Evolutionary conservation across 2,113 vertebrate genomes (phyloP).

Genomic region (Corvus cornix): DNA sequence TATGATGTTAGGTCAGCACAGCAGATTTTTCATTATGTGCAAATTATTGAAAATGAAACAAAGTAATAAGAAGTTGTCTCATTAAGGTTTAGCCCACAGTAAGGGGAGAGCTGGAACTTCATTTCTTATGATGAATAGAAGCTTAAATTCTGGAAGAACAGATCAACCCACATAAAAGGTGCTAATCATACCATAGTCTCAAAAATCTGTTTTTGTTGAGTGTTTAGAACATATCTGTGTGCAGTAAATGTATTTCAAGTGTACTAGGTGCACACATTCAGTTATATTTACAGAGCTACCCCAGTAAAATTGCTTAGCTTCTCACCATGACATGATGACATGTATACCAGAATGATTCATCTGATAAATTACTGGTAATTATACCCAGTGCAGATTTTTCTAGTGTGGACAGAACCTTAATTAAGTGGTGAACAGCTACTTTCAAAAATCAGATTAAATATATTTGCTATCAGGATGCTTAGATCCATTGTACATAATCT

Average conservation of each 20-base stretch:
- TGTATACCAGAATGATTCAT: slow-evolving; percentile 13
- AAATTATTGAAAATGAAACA: not conserved
- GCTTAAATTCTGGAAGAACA: not conserved
- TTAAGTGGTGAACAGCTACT: slow-evolving; percentile 1
- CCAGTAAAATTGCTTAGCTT: slow-evolving; percentile 1
- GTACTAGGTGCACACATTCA: not conserved
- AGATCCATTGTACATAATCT: not conserved
- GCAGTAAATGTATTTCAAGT: not conserved
- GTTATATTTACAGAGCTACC: not conserved
- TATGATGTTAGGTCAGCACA: not conserved
- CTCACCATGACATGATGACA: slow-evolving; percentile 6
- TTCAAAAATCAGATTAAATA: not conserved
- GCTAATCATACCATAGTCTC: not conserved
- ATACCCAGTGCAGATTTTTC: slow-evolving; percentile 13
- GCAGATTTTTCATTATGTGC: not conserved
- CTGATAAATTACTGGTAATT: slow-evolving; percentile 44
- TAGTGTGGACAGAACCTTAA: slow-evolving; percentile 29
- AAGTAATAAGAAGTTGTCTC: not conserved
- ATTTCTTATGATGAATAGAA: not conserved
- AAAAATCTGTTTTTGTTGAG: not conserved
- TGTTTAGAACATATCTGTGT: not conserved
- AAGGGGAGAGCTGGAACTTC: not conserved
- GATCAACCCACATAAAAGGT: not conserved
- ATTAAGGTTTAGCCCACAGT: not conserved
- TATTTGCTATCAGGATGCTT: not conserved